Evolutionary conservation across 2,888 invertebrate genomes (phyloP).

Genomic region (Strigamia transsilvanica): DNA sequence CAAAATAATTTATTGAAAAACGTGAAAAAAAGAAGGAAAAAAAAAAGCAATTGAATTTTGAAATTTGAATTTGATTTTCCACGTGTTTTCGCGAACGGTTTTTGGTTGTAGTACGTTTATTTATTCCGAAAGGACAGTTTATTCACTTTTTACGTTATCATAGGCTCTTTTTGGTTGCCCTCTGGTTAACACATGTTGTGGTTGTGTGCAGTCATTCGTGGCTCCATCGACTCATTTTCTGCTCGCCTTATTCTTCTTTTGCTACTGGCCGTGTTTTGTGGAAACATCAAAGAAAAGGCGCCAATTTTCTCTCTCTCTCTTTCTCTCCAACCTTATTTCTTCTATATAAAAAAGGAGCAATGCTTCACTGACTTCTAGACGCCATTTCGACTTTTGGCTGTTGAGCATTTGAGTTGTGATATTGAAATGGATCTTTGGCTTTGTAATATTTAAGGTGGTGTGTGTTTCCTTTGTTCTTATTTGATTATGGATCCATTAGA

Average conservation of each 20-base stretch:
- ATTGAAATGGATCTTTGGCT: neutral
- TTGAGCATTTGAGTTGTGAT: neutral
- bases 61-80: neutral
- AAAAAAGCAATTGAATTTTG: too few relatives aligned
- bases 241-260: slow-evolving; percentile 21
- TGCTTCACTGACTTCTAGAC: slow-evolving; percentile 17
- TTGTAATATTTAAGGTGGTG: too few relatives aligned
- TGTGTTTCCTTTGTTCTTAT: neutral
- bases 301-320: slow-evolving; percentile 18
- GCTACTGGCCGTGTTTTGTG: slow-evolving; percentile 7
- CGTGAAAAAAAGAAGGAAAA: too few relatives aligned
- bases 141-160: slow-evolving; percentile 11
- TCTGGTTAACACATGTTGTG: slow-evolving; percentile 30
- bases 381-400: neutral
- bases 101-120: neutral
- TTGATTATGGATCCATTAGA: neutral
- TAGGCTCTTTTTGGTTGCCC: slow-evolving; percentile 27
- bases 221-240: slow-evolving; percentile 35
- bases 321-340: slow-evolving; percentile 6
- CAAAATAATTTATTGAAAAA: too few relatives aligned
- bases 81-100: neutral
- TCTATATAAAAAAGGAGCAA: neutral
- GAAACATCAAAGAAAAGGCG: slow-evolving; percentile 42
- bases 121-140: neutral
- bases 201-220: slow-evolving; percentile 38